Conservation (phyloP, 2,113 vertebrate genomes). For the Garra rufa region DNA sequence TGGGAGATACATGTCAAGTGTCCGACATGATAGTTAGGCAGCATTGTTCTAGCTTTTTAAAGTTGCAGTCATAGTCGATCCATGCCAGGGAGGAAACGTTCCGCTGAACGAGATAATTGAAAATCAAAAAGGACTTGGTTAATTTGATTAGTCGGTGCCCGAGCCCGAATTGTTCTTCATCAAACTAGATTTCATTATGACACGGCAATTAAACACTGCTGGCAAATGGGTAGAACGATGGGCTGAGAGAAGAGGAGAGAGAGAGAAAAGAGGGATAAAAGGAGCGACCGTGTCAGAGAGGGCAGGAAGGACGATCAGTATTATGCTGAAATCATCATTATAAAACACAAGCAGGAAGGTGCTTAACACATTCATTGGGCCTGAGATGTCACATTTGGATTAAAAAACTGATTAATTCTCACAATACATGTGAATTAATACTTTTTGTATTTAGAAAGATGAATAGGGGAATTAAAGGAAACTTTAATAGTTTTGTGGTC, state of each 20-base stretch:
- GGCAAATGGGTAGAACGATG: constrained; percentile 59
- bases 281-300: constrained; percentile 42
- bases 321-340: constrained; percentile 48
- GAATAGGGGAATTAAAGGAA: too few species aligned
- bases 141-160: constrained; percentile 90
- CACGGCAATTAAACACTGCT: constrained; percentile 83
- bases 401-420: background rate
- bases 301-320: constrained; percentile 44
- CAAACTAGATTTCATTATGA: constrained; percentile 92
- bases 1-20: constrained; percentile 2
- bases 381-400: background rate
- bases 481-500: too few species aligned
- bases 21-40: constrained; percentile 31
- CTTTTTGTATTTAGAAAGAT: background rate
- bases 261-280: constrained; percentile 8
- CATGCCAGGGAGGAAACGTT: constrained; percentile 72
- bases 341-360: constrained; percentile 27
- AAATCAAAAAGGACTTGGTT: constrained; percentile 95
- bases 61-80: constrained; percentile 48
- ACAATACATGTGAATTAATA: background rate
- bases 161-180: constrained; percentile 86
- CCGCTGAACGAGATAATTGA: constrained; percentile 84
- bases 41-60: constrained; percentile 34
- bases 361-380: background rate
- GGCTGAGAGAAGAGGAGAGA: constrained; percentile 28